phyloP scores from a whole-genome alignment of 2,113 vertebrate genomes.

The Limnothrissa miodon region DNA sequence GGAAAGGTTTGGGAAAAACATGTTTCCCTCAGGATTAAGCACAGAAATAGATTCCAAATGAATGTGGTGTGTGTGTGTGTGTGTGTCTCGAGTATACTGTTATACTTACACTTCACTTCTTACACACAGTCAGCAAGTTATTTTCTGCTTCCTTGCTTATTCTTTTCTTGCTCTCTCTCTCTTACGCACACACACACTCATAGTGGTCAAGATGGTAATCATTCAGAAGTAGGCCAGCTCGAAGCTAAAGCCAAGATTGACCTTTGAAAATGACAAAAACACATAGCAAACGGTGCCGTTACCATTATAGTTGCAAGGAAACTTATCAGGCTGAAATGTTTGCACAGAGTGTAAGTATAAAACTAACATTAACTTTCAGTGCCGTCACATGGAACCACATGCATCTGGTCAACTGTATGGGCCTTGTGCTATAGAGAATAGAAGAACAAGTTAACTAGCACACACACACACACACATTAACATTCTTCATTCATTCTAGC shows the following conservation, averaged over 20 bases:
- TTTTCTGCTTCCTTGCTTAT: slow-evolving; percentile 26
- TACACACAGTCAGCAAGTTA: slow-evolving; percentile 48
- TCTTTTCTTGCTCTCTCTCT: neutral
- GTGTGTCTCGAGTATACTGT: slow-evolving; percentile 10
- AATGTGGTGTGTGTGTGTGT: neutral
- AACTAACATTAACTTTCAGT: neutral
- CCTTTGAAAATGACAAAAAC: neutral
- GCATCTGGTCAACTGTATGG: too few species aligned
- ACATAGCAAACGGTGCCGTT: neutral
- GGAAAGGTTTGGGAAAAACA: neutral
- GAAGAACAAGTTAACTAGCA: too few species aligned
- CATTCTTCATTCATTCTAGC: neutral
- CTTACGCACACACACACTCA: slow-evolving; percentile 11
- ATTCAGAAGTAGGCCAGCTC: neutral
- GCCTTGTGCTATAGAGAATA: too few species aligned
- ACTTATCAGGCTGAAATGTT: too few species aligned
- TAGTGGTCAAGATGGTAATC: neutral
- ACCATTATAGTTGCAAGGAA: too few species aligned
- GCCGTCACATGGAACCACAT: neutral
- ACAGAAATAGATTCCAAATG: neutral
- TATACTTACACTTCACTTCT: slow-evolving; percentile 23
- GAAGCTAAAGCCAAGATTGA: neutral
- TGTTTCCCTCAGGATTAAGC: neutral
- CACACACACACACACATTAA: neutral
- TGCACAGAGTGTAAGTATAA: neutral